Conservation (phyloP, 2,113 vertebrate species). For the Microcebus ravelobensis region DNA sequence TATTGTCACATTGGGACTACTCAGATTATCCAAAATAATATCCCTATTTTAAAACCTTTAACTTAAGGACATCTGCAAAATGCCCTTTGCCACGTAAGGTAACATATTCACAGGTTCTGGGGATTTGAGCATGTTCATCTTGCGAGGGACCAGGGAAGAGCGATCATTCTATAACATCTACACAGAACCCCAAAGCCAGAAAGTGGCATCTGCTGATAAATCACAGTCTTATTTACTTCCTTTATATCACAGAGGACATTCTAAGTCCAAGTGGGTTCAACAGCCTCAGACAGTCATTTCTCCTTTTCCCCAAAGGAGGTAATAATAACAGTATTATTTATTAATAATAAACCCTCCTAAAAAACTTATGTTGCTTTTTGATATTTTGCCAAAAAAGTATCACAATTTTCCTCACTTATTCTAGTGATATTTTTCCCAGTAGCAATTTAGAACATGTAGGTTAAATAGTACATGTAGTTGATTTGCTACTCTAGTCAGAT, state of each 20-base stretch:
- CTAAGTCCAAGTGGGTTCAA: not conserved
- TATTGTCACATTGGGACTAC: not conserved
- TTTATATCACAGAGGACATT: not conserved
- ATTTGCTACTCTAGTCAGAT: not conserved
- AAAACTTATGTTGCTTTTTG: constrained; percentile 16
- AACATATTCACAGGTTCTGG: not conserved
- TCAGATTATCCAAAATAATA: not conserved
- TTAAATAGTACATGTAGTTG: not conserved
- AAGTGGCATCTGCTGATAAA: not conserved
- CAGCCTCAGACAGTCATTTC: not conserved
- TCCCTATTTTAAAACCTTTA: not conserved
- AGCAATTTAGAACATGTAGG: not conserved
- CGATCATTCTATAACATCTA: not conserved
- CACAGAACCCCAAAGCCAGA: not conserved
- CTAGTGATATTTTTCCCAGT: not conserved
- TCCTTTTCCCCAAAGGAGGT: not conserved
- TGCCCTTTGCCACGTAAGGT: not conserved
- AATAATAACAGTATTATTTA: not conserved
- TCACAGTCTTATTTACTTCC: not conserved
- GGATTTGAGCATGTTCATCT: not conserved
- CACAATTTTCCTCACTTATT: not conserved
- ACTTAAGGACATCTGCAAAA: not conserved
- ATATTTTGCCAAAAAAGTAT: not conserved
- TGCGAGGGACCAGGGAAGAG: not conserved
- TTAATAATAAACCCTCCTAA: not conserved